Evolutionary conservation across 1,140 invertebrate species (phyloP), one percentile per base, ranked within the genome.

Genomic region (Homalodisca vitripennis): DNA sequence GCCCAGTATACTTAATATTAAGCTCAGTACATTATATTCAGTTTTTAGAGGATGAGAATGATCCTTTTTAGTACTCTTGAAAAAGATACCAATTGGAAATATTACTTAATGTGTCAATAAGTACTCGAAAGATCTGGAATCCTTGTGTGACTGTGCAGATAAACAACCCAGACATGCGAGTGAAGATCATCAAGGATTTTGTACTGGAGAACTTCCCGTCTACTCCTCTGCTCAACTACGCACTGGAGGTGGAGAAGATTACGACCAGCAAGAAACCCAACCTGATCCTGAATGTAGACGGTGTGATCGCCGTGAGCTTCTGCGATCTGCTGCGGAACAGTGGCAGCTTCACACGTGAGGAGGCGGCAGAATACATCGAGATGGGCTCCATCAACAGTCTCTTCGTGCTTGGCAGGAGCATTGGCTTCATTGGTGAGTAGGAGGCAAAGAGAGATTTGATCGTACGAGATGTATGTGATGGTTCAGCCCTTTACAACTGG

Each of bases 251-350:
- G 20, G 98, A 99, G 77, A 97, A 98, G 79, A 98, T 99, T 72
- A 99, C 98, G 1, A 99, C 98, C 0, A 92, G 94, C 66, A 99
- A 99, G 86, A 99, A 99, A 82, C 98, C 98, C 20, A 99, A 99
- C 84, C 85, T 99, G 30, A 99, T 99, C 79, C 84, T 99, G 24
- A 99, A 99, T 82, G 98, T 99, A 13, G 98, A 99, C 83, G 98
- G 98, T 70, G 92, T 98, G 72, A 98, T 99, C 78, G 98, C 96
- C 1, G 94, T 95, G 29, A 89, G 94, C 3, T 98, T 99, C 82
- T 97, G 99, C 14, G 98, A 99, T 80, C 88, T 99, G 80, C 85
- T 99, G 62, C 86, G 96, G 68, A 88, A 96, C 78, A 93, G 34
- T 46, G 20, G 41, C 12, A 22, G 20, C 32, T 46, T 68, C 55